Percentiles rank a stretch among this genome's conserved stretches.
phyloP scores from a whole-genome alignment of 1,140 invertebrate species.

The Calephelis nemesis region DNA sequence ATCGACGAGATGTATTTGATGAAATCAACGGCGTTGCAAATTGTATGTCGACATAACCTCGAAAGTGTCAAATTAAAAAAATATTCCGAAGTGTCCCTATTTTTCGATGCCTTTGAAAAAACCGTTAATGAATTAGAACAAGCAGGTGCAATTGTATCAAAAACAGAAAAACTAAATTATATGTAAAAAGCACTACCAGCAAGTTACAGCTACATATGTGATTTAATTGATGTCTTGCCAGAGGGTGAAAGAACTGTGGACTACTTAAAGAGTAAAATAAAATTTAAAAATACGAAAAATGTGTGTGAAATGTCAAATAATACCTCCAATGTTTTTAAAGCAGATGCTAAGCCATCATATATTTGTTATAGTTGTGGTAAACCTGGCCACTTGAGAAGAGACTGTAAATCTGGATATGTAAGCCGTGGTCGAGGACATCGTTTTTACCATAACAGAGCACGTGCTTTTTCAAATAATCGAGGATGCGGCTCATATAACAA shows the following conservation, averaged over 20 bases:
- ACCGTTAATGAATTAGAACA: constrained; percentile 45
- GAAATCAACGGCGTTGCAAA: constrained; percentile 39
- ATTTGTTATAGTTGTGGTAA: constrained; percentile 32
- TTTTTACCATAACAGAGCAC: not conserved
- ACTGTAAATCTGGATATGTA: constrained; percentile 11
- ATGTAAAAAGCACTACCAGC: constrained; percentile 48
- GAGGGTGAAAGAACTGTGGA: constrained; percentile 46
- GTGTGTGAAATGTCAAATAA: constrained; percentile 25
- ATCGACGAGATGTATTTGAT: constrained; percentile 45
- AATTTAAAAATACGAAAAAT: constrained; percentile 33
- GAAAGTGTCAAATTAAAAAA: constrained; percentile 36
- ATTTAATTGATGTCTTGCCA: constrained; percentile 46
- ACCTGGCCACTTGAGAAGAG: constrained; percentile 21
- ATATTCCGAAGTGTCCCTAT: constrained; percentile 32
- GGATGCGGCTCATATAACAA: not conserved
- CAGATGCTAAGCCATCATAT: constrained; percentile 11
- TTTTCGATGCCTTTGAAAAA: constrained; percentile 53
- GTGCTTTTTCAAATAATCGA: not conserved
- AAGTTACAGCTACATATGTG: constrained; percentile 46
- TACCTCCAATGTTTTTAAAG: constrained; percentile 13
- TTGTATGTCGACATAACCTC: constrained; percentile 36
- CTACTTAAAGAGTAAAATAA: constrained; percentile 52
- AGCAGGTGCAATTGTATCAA: constrained; percentile 39
- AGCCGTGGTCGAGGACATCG: not conserved
- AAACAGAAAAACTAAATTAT: constrained; percentile 49